These are phyloP conservation scores for Cathartes aura DNA, from an alignment of 2,113 vertebrate genomes.

Conservation along the genomic window DNA sequence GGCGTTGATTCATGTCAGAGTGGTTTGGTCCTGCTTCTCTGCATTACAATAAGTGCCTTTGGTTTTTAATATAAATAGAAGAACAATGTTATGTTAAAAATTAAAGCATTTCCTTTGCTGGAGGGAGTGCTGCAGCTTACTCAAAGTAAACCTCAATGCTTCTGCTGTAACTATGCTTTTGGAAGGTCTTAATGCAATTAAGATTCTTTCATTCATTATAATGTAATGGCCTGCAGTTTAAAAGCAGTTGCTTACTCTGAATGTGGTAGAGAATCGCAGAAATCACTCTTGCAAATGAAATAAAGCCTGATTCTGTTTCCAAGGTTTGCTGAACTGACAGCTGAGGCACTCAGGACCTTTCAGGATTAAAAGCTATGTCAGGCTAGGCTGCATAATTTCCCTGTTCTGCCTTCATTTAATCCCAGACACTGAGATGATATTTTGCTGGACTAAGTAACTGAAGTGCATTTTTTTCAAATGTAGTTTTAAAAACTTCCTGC, in stretches of 20 bases:
- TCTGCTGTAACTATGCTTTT: not conserved
- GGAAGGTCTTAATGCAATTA: slow-evolving; percentile 23
- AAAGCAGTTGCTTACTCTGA: not conserved
- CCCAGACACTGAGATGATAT: not conserved
- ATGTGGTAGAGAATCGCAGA: not conserved
- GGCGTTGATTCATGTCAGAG: not conserved
- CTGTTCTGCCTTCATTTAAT: not conserved
- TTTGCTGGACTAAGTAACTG: not conserved
- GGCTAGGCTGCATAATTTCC: not conserved
- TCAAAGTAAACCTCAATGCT: not conserved
- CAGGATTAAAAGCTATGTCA: not conserved
- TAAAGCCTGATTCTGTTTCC: not conserved
- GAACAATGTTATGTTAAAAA: not conserved
- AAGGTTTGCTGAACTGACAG: not conserved
- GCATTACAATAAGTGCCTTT: not conserved
- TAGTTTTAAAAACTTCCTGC: not conserved
- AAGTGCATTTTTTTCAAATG: not conserved
- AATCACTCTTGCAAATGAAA: not conserved
- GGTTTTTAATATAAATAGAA: not conserved
- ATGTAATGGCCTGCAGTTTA: not conserved
- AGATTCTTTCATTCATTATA: not conserved
- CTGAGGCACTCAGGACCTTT: not conserved
- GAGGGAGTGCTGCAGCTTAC: not conserved
- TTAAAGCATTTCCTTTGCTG: not conserved
- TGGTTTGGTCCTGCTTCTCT: not conserved